These are phyloP conservation scores for Dicerorhinus sumatrensis DNA, from an alignment of 2,113 vertebrate genomes.

Conservation along the genomic window DNA sequence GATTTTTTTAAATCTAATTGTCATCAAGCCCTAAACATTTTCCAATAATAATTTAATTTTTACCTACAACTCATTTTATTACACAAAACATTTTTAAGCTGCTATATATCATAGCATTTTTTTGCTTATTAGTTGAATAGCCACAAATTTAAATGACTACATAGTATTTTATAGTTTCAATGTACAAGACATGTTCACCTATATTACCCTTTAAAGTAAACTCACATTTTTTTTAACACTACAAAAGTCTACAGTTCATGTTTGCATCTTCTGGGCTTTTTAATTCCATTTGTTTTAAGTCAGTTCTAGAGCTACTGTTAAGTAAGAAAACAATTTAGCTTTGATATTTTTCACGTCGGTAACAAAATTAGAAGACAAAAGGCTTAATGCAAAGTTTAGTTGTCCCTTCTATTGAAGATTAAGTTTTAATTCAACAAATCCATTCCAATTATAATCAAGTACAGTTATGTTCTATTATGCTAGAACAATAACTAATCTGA, in stretches of 20 bases:
- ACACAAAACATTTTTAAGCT: not conserved
- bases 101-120: not conserved
- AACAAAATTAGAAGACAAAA: not conserved
- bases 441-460: conserved; percentile 2
- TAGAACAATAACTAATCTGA: conserved; percentile 30
- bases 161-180: not conserved
- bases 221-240: not conserved
- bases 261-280: not conserved
- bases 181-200: not conserved
- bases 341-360: not conserved
- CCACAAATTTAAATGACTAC: not conserved
- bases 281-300: not conserved
- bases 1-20: not conserved
- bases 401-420: conserved; percentile 23
- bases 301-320: not conserved
- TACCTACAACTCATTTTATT: not conserved
- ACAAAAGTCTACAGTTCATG: not conserved
- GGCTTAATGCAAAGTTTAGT: not conserved
- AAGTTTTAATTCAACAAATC: conserved; percentile 48
- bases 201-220: not conserved
- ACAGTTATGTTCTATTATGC: not conserved
- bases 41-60: not conserved
- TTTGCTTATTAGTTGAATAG: not conserved
- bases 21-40: not conserved
- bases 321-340: not conserved